Conservation (phyloP, 2,888 invertebrate genomes). For the Aphelenchoides bicaudatus region DNA sequence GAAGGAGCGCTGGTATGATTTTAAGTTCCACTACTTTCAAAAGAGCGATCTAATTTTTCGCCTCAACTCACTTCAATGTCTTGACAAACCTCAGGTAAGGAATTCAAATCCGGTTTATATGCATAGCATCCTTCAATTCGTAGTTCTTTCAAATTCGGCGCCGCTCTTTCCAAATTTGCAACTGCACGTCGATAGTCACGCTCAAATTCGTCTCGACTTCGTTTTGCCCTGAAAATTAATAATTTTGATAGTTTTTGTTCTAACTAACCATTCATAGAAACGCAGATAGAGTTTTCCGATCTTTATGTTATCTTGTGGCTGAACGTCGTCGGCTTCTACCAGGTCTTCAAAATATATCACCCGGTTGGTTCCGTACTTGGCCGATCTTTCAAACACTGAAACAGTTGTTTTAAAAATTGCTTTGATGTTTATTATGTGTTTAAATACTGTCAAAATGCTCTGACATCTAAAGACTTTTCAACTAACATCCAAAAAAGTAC, state of each 20-base stretch:
- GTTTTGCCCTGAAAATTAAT: too few species aligned
- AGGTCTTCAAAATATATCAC: constrained; percentile 6
- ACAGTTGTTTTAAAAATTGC: constrained; percentile 71
- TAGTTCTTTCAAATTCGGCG: background rate
- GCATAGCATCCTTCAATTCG: background rate
- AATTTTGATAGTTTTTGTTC: too few species aligned
- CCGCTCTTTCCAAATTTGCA: constrained; percentile 2
- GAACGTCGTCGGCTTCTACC: constrained; percentile 8
- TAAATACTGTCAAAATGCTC: too few species aligned
- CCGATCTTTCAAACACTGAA: constrained; percentile 1
- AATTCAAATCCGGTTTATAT: constrained; percentile 2
- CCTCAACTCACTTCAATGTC: too few species aligned
- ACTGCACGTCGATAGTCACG: background rate
- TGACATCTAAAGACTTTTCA: too few species aligned
- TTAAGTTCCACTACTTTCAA: too few species aligned
- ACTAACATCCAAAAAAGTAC: too few species aligned
- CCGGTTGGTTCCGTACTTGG: constrained; percentile 9
- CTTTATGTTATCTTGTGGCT: background rate
- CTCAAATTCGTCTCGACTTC: background rate
- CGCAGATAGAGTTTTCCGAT: background rate
- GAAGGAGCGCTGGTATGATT: too few species aligned
- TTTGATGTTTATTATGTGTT: too few species aligned
- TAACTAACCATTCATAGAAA: constrained; percentile 7
- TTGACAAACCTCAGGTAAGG: background rate
- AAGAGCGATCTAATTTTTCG: too few species aligned